phyloP scores from a whole-genome alignment of 2,797 vertebrate genomes.

The Sorex maritimensis region DNA sequence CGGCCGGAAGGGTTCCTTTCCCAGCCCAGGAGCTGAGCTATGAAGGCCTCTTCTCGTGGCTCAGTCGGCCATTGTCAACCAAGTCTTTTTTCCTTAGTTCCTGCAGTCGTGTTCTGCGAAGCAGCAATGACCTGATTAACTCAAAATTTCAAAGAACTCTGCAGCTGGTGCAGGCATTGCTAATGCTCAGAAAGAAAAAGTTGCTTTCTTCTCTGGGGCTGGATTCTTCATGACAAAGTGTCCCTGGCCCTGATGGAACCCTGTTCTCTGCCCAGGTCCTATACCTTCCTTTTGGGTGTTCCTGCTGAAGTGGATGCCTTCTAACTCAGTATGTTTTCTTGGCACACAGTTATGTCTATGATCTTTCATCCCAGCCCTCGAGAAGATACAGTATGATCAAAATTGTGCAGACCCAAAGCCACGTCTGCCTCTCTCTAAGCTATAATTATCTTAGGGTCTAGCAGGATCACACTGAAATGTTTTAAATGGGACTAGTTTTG shows the following conservation, averaged over 20 bases:
- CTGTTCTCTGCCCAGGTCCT: neutral
- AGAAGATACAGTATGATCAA: constrained; percentile 42
- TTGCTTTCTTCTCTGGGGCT: neutral
- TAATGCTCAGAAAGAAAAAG: constrained; percentile 27
- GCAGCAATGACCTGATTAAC: constrained; percentile 47
- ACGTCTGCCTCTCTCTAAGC: constrained; percentile 18
- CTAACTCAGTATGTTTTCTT: constrained; percentile 20
- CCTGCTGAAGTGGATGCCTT: constrained; percentile 20
- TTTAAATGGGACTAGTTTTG: constrained; percentile 73
- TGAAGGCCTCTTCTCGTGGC: neutral
- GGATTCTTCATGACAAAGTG: neutral
- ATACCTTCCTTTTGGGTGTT: constrained; percentile 3
- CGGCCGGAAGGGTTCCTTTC: neutral
- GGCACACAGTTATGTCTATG: constrained; percentile 17
- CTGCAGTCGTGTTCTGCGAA: constrained; percentile 19
- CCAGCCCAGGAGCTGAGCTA: fast-evolving
- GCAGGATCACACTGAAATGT: constrained; percentile 50
- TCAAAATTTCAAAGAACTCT: constrained; percentile 55
- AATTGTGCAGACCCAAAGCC: constrained; percentile 43
- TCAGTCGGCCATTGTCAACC: constrained; percentile 30
- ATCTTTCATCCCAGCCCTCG: neutral
- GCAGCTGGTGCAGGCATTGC: neutral
- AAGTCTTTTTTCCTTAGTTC: constrained; percentile 27
- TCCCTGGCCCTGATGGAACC: constrained; percentile 26
- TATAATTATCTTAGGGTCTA: constrained; percentile 69